phyloP scores from a whole-genome alignment of 2,797 vertebrate genomes.

The Chrysocyon brachyurus region DNA sequence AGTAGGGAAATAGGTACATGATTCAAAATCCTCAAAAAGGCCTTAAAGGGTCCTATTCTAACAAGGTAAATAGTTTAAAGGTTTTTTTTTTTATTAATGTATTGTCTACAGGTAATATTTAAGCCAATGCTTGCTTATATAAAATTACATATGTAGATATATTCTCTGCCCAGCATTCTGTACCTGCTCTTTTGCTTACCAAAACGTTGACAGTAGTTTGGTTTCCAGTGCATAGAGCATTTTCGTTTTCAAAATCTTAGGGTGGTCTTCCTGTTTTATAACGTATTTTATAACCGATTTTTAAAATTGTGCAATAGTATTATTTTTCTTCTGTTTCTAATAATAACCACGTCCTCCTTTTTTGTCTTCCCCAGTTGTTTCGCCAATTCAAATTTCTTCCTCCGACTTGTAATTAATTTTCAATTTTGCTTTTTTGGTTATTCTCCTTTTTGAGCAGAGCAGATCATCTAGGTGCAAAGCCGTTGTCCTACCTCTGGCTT shows the following conservation, averaged over 20 bases:
- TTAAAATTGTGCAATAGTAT: neutral
- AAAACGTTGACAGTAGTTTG: neutral
- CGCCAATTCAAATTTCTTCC: neutral
- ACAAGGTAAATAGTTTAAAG: neutral
- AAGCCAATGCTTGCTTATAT: neutral
- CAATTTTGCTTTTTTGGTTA: constrained; percentile 1
- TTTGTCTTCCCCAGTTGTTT: constrained; percentile 1
- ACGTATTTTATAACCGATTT: neutral
- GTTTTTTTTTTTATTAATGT: neutral
- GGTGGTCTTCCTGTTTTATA: neutral
- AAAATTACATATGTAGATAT: neutral
- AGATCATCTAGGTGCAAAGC: neutral
- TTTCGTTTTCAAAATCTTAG: neutral
- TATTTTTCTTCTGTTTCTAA: neutral
- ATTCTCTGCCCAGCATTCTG: neutral
- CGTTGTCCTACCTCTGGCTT: neutral
- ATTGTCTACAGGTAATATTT: neutral
- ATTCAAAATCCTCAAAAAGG: neutral
- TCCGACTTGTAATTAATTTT: constrained; percentile 2
- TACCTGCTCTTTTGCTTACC: neutral
- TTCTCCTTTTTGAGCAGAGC: neutral
- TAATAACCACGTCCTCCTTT: neutral
- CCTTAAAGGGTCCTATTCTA: neutral
- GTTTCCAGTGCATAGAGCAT: neutral
- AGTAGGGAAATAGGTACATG: neutral